These are phyloP conservation scores for Drepana falcataria DNA, from an alignment of 2,888 invertebrate genomes.

Conservation along the genomic window DNA sequence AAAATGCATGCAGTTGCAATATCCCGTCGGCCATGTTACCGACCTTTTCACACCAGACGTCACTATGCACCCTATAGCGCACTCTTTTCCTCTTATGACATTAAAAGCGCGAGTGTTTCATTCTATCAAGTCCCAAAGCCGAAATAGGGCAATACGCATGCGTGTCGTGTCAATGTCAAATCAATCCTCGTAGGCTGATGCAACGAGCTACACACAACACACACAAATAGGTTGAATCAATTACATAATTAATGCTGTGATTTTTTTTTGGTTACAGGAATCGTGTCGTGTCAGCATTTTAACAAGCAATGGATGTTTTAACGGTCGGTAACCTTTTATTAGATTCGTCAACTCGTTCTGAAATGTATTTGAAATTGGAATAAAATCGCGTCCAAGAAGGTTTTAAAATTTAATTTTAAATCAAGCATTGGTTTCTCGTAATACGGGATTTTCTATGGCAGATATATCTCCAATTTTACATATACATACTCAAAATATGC, in stretches of 20 bases:
- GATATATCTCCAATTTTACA: too few species aligned
- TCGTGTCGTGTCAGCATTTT: slow-evolving; percentile 4
- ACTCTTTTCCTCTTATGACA: slow-evolving; percentile 36
- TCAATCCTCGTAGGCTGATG: slow-evolving; percentile 75
- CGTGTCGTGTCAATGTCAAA: slow-evolving; percentile 75
- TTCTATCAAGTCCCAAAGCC: slow-evolving; percentile 36
- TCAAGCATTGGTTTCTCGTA: too few species aligned
- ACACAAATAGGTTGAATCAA: slow-evolving; percentile 25
- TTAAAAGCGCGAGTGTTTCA: slow-evolving; percentile 37
- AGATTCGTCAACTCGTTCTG: slow-evolving; percentile 5
- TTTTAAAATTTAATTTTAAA: too few species aligned
- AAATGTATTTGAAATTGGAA: neutral
- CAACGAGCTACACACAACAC: slow-evolving; percentile 45
- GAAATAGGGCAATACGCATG: slow-evolving; percentile 76
- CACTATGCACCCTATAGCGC: slow-evolving; percentile 29
- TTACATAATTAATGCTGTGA: slow-evolving; percentile 26
- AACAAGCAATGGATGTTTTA: slow-evolving; percentile 23
- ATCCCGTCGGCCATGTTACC: slow-evolving; percentile 66
- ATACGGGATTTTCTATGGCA: too few species aligned
- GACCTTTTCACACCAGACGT: slow-evolving; percentile 41
- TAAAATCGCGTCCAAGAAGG: too few species aligned
- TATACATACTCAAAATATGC: neutral
- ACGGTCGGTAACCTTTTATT: slow-evolving; percentile 18
- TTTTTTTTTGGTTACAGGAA: slow-evolving; percentile 39
- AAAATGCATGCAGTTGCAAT: slow-evolving; percentile 67